These are phyloP conservation scores for Caenorhabditis macrosperma DNA, from an alignment of 2,888 invertebrate genomes.

Conservation along the genomic window DNA sequence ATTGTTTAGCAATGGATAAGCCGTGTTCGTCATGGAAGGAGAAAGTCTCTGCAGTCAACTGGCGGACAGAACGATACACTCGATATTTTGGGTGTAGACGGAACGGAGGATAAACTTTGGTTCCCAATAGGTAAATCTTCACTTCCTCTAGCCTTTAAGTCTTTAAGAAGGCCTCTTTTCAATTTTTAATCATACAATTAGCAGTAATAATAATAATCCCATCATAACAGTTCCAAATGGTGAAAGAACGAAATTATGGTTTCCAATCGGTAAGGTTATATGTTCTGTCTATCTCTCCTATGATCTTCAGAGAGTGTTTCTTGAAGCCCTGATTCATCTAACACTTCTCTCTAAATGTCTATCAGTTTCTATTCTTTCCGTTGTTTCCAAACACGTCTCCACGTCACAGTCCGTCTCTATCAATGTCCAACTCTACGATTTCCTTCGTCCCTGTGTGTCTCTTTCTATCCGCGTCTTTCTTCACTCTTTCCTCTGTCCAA, in stretches of 20 bases:
- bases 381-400: slow-evolving; percentile 9
- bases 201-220: not conserved
- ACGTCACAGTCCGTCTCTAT: slow-evolving; percentile 29
- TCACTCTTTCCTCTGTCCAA: slow-evolving; percentile 45
- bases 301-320: not conserved
- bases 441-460: slow-evolving; percentile 41
- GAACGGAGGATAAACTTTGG: slow-evolving; percentile 79
- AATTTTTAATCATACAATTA: no score
- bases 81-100: slow-evolving; percentile 75
- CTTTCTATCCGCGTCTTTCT: slow-evolving; percentile 36
- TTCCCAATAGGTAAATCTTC: slow-evolving; percentile 78
- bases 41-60: slow-evolving; percentile 77
- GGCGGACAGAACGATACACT: slow-evolving; percentile 75
- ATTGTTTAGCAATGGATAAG: slow-evolving; percentile 70
- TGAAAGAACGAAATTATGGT: slow-evolving; percentile 63
- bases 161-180: not conserved
- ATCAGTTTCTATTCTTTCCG: slow-evolving; percentile 15
- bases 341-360: not conserved
- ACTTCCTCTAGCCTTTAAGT: not conserved
- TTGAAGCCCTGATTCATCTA: not conserved
- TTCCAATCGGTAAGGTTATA: slow-evolving; percentile 66
- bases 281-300: slow-evolving; percentile 39
- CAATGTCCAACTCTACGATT: slow-evolving; percentile 1
- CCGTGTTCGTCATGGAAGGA: slow-evolving; percentile 70
- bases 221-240: slow-evolving; percentile 61